Evolutionary conservation across 2,888 invertebrate species (phyloP), one percentile per base, ranked within the genome.

Genomic region (Pyrrhia umbra): DNA sequence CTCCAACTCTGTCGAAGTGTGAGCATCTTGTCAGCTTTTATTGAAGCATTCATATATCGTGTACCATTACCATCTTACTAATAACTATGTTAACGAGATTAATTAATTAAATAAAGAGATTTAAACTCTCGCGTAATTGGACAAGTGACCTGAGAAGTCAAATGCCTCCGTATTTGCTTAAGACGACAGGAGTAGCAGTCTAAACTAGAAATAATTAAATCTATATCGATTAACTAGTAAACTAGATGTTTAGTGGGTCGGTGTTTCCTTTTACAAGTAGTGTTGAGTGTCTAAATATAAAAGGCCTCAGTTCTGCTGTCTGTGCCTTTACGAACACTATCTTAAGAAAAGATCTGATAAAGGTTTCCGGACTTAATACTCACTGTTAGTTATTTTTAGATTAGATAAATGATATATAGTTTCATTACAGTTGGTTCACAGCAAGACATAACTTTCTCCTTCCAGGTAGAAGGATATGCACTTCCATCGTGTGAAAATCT

Each of bases 171-270:
- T 60, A 55, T 60, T 60, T 43, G 68, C 25, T 37, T 47, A 59
- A 50, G 49, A 13, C 23, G 47, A 49, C 47, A 58, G 6, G 37
- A 20, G 15, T 16, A 20, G 8, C 30, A 27, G 6, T 47, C 21
- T 15, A 52, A 68, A 60, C 67, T 60, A 37, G 62, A 58, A 39
- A 25, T 68, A 61, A 61, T 77, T 64, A 60, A 56, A 39, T 9
- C 25, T 25, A 30, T 25, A 45, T n/a, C 18, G 37, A 60, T 60
- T 60, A 59, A 56, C 69, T 39, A 70, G 66, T 63, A 63, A 70
- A 43, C 42, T 15, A 59, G 43, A 56, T 37, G 40, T 34, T 55
- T 47, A 66, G 66, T 75, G 54, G 77, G 77, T 68, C 79, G 60
- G 52, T 49, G 42, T 51, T 75, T 72, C 79, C 75, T 78, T 62